Conservation (phyloP, 2,113 vertebrate species). For the Myanophis thanlyinensis region DNA sequence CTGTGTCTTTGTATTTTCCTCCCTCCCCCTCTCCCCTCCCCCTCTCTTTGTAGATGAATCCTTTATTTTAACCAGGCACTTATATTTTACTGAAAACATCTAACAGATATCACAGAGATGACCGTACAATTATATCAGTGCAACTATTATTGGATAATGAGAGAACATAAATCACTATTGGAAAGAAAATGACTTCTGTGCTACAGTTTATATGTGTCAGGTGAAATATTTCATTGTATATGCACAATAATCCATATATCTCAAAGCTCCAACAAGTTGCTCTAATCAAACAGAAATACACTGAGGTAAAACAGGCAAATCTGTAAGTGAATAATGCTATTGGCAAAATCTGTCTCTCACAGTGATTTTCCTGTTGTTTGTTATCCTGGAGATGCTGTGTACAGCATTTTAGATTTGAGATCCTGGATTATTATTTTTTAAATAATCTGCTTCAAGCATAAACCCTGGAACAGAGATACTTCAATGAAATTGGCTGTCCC, state of each 20-base stretch:
- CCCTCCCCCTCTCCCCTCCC: no score
- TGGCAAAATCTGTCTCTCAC: not conserved
- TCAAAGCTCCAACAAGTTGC: not conserved
- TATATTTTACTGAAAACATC: not conserved
- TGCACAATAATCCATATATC: not conserved
- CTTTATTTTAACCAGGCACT: not conserved
- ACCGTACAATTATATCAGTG: not conserved
- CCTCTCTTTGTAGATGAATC: not conserved
- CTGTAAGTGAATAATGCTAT: not conserved
- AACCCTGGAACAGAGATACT: slow-evolving; percentile 28
- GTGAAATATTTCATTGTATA: not conserved
- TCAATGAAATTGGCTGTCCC: slow-evolving; percentile 43
- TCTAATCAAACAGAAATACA: not conserved
- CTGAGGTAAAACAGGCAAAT: not conserved
- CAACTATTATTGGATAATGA: not conserved
- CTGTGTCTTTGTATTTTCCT: not conserved
- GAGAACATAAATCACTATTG: not conserved
- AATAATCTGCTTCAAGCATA: slow-evolving; percentile 29
- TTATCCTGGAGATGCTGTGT: slow-evolving; percentile 9
- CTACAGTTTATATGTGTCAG: not conserved
- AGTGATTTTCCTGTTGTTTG: slow-evolving; percentile 1
- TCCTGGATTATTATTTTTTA: slow-evolving; percentile 3
- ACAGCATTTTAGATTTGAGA: slow-evolving; percentile 21
- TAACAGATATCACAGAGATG: not conserved
- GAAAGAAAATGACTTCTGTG: not conserved